Evolutionary conservation across 1,140 invertebrate species (phyloP).

Genomic region (Aphaenogaster rudis): DNA sequence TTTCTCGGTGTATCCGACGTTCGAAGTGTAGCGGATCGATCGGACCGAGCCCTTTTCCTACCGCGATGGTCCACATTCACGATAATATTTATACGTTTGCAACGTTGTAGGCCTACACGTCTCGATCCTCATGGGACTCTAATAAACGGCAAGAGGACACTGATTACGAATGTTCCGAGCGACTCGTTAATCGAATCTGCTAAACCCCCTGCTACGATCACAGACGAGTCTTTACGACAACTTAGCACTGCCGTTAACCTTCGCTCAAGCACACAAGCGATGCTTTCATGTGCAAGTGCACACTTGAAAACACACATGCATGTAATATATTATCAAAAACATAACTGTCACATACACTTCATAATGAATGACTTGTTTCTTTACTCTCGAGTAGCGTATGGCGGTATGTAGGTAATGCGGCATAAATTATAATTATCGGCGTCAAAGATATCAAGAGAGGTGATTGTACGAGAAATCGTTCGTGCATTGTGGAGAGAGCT

Average conservation of each 20-base stretch:
- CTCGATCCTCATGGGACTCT: slow-evolving; percentile 17
- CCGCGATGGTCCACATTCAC: slow-evolving; percentile 3
- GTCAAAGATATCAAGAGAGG: background rate
- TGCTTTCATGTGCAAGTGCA: background rate
- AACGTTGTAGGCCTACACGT: background rate
- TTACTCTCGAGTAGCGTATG: background rate
- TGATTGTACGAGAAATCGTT: background rate
- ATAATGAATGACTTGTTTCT: slow-evolving; percentile 25
- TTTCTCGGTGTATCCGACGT: slow-evolving; percentile 10
- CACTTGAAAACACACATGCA: background rate
- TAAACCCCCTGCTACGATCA: slow-evolving; percentile 16
- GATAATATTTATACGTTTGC: slow-evolving; percentile 46
- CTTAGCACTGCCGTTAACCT: slow-evolving; percentile 19
- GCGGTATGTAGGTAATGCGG: background rate
- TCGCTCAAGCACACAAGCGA: slow-evolving; percentile 3
- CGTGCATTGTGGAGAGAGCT: background rate
- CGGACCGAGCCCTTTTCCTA: background rate
- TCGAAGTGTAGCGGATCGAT: slow-evolving; percentile 2
- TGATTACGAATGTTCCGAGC: slow-evolving; percentile 42
- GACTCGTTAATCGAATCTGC: slow-evolving; percentile 59
- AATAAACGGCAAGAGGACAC: slow-evolving; percentile 10
- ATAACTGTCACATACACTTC: slow-evolving; percentile 11
- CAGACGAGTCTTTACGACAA: slow-evolving; percentile 46
- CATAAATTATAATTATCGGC: background rate
- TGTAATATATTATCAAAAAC: slow-evolving; percentile 26